Base-by-base conservation (phyloP, 2,888 invertebrate genomes). In the Drosophila maculinotata region DNA sequence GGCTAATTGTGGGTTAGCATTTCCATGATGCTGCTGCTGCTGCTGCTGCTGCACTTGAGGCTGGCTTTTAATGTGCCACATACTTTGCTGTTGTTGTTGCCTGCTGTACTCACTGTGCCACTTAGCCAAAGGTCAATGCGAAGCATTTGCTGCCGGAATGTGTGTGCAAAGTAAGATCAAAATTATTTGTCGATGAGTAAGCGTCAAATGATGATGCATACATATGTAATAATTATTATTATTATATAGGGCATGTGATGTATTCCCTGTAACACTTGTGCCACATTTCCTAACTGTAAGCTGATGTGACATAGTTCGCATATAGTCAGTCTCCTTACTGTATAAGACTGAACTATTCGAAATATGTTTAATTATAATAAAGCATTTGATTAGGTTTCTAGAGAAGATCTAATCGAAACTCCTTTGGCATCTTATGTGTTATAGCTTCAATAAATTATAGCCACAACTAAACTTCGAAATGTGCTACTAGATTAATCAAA, bases 1-100 rank as follows among this genome's bases (percentile, higher is more conserved):
- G 15, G 57, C 87, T 79, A 82, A 83, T 87, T 83, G 79, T 85
- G 85, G 82, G 79, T 82, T 82, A 82, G 72, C 76, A 73, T 63
- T 51, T 63, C 67, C 72, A 51, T 38, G 33, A 26, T 25, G 51
- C 26, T 2, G 44, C 17, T 12, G 17, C 56, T 48, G 51, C 41
- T 38, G 48, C 20, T 20, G 20, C 20, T 20, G 20, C 53, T 49
- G 51, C 59, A 54, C 47, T 38, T 45, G 31, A 36, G 35, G 17
- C 48, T 38, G 69, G 62, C 58, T 60, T 39, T 41, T 20, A 65
- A 59, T 66, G 76, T 70, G 73, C 70, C 60, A 65, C 49, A 66
- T 20, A 20, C 4, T 57, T 64, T 58, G 12, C 20, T 41, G 35
- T 41, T 17, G 17, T 38, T 26, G n/a, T 31, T 15, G 26, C 17